Evolutionary conservation across 2,797 vertebrate species (phyloP).

Genomic region (Malacoctenus gilli): DNA sequence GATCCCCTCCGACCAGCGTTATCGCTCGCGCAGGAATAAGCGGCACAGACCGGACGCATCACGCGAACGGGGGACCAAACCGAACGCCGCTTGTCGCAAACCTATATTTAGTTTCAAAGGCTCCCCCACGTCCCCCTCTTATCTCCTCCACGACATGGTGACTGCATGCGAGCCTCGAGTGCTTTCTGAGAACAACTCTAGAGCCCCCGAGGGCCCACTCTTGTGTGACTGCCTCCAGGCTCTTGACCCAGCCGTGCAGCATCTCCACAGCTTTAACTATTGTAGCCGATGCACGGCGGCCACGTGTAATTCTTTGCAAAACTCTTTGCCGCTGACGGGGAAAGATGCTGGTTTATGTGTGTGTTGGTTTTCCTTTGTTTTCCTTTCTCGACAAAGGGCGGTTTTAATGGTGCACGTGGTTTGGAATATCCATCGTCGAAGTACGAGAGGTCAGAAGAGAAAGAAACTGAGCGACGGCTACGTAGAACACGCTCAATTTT

Average conservation of each 20-base stretch:
- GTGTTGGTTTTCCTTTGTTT: no score
- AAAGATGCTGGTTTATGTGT: no score
- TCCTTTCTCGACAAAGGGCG: no score
- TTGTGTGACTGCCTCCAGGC: constrained; percentile 65
- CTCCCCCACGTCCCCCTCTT: constrained; percentile 60
- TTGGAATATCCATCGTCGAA: no score
- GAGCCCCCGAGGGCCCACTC: constrained; percentile 64
- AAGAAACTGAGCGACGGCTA: no score
- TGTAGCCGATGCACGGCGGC: constrained; percentile 35
- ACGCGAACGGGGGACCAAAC: constrained; percentile 24
- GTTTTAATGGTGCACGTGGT: no score
- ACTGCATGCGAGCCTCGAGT: constrained; percentile 65
- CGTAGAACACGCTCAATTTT: no score
- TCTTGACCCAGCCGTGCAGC: constrained; percentile 64
- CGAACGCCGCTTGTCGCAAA: constrained; percentile 43
- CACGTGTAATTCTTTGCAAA: constrained; percentile 20
- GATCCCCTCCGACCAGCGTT: no score
- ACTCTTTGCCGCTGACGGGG: no score
- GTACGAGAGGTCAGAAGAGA: no score
- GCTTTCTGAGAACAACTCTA: constrained; percentile 75
- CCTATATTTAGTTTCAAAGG: constrained; percentile 77
- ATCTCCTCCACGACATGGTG: constrained; percentile 68
- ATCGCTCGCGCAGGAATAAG: constrained; percentile 19
- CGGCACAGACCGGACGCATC: constrained; percentile 20
- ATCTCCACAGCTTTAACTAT: constrained; percentile 44